phyloP scores from a whole-genome alignment of 2,888 invertebrate species.

The Papilio gigon region DNA sequence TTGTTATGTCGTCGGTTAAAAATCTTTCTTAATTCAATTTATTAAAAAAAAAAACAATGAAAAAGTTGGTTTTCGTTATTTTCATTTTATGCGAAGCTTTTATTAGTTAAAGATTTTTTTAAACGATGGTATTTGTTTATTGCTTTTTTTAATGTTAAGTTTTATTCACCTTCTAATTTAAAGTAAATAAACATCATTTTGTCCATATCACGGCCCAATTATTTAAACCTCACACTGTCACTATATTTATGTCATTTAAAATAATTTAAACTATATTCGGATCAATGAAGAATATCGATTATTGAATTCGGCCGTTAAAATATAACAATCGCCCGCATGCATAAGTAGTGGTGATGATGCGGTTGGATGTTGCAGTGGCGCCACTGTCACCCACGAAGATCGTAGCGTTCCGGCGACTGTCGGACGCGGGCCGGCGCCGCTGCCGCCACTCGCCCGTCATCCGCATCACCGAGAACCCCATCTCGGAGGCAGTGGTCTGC shows the following conservation, averaged over 20 bases:
- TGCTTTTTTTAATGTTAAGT: not conserved
- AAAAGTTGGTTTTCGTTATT: not conserved
- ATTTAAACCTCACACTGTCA: not conserved
- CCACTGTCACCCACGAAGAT: constrained; percentile 87
- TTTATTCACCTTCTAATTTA: not conserved
- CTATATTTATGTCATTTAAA: not conserved
- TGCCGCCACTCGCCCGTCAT: constrained; percentile 84
- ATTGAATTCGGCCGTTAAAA: not conserved
- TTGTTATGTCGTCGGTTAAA: no score
- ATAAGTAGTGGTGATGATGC: not conserved
- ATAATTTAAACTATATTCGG: not conserved
- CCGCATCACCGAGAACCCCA: constrained; percentile 90
- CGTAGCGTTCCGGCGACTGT: constrained; percentile 84
- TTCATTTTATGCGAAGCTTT: not conserved
- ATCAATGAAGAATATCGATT: not conserved
- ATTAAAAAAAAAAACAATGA: not conserved
- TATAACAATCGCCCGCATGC: not conserved
- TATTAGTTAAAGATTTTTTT: not conserved
- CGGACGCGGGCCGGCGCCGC: constrained; percentile 75
- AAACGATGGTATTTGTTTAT: not conserved
- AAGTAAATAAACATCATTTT: not conserved
- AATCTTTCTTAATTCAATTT: not conserved
- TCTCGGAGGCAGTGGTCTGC: constrained; percentile 88
- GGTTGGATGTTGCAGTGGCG: constrained; percentile 80
- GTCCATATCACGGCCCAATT: not conserved